These are phyloP conservation scores for Oreonectes daqikongensis DNA, from an alignment of 2,797 vertebrate genomes.

Conservation along the genomic window DNA sequence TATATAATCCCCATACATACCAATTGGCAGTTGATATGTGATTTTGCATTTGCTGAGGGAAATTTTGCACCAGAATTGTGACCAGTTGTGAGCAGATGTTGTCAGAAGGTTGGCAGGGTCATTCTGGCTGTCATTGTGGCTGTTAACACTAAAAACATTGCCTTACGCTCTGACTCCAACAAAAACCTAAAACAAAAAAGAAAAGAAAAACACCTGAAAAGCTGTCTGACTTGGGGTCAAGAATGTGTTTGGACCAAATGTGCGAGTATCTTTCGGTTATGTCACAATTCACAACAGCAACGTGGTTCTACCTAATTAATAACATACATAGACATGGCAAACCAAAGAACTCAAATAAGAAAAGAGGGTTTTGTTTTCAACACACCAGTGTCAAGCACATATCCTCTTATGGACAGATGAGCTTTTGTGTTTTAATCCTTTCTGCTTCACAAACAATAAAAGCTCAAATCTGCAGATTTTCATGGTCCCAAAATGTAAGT, in stretches of 20 bases:
- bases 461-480: slow-evolving; percentile 41
- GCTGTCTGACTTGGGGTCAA: background rate
- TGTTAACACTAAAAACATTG: background rate
- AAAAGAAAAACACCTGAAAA: no score
- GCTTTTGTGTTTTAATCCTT: background rate
- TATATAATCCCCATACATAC: no score
- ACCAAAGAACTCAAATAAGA: background rate
- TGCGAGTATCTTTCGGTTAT: background rate
- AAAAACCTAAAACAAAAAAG: no score
- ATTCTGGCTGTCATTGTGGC: background rate
- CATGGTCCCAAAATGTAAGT: slow-evolving; percentile 31
- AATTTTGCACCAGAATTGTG: background rate
- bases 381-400: background rate
- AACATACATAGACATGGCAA: background rate
- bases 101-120: background rate
- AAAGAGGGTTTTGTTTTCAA: background rate
- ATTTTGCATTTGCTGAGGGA: background rate
- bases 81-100: background rate
- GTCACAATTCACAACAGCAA: background rate
- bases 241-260: background rate
- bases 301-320: background rate
- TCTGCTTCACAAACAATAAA: slow-evolving; percentile 62
- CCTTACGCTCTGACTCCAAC: no score
- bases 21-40: background rate
- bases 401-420: background rate